Percentiles rank a stretch among this genome's conserved stretches.
Conservation (phyloP, 2,113 vertebrate genomes). For the Mirounga angustirostris region DNA sequence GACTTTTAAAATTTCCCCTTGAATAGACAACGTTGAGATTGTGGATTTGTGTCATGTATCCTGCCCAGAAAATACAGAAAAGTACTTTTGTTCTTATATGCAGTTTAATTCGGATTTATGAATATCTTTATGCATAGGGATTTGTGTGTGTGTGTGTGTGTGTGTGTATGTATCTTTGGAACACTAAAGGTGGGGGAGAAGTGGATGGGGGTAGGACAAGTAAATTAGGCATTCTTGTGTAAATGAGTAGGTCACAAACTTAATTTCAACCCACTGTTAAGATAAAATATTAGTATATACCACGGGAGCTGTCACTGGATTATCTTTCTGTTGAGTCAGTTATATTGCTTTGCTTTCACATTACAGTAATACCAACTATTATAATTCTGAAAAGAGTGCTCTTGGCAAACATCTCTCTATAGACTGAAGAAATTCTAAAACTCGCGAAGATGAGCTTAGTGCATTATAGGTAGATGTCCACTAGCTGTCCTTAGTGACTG, state of each 20-base stretch:
- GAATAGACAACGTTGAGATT: neutral
- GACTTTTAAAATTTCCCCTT: conserved; percentile 57
- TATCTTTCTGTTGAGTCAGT: conserved; percentile 83
- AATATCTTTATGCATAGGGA: conserved; percentile 42
- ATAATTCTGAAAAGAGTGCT: conserved; percentile 69
- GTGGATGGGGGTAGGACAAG: neutral
- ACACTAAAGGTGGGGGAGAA: neutral
- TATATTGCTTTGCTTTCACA: conserved; percentile 65
- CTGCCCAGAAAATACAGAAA: conserved; percentile 3
- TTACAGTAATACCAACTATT: conserved; percentile 66
- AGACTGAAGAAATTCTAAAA: conserved; percentile 66
- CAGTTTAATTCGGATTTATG: conserved; percentile 67
- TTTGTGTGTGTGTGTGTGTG: neutral
- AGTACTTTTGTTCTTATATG: conserved; percentile 69
- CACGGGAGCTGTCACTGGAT: conserved; percentile 74
- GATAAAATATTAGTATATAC: conserved; percentile 73
- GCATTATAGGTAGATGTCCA: conserved; percentile 85
- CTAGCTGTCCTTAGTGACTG: conserved; percentile 88
- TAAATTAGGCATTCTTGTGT: conserved; percentile 62
- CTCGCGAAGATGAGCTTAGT: conserved; percentile 79
- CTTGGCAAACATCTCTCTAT: conserved; percentile 61
- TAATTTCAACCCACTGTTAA: conserved; percentile 80
- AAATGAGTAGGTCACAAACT: conserved; percentile 81
- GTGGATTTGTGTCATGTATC: neutral
- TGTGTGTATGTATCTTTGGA: neutral